Base-by-base conservation (phyloP, 2,797 vertebrate genomes). In the Sparidentex hasta region DNA sequence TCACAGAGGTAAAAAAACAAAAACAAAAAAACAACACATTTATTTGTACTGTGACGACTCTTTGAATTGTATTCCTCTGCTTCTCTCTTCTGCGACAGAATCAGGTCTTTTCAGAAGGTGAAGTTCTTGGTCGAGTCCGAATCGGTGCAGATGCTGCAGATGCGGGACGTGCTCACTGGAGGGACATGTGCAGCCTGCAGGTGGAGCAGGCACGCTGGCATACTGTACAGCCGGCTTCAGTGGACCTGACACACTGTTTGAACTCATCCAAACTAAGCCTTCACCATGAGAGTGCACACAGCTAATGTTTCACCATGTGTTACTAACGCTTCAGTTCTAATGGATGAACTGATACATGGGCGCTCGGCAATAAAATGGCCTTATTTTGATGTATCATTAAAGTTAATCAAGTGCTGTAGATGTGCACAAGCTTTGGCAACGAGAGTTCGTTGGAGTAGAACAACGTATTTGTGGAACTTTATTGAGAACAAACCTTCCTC, bases 151-250 rank as follows among this genome's bases (percentile, higher is more conserved):
- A 55, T 0, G 90, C 88, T 47, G 81, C 88, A 0, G 92, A 93
- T 54, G 74, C 82, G 0, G 94, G 94, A 57, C 79, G 69, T 11
- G 78, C 73, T 48, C 95, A 96, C 81, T 96, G 96, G 95, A 93
- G 90, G 69, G 94, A 96, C 71, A 90, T 93, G 93, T 95, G 94
- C 74, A 85, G 62, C 74, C 83, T n/a, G 64, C 91, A 92, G 51
- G 77, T 91, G 88, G 95, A 96, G 84, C 93, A 87, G 0, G 86
- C 89, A 0, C 74, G 85, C n/a, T 95, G 95, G 94, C 94, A 95
- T 88, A 41, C 7, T 4, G 46, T 96, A 48, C 93, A 94, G 65
- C 88, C 92, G 3, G 65, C 58, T 65, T 41, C 11, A 82, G 44
- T 43, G 38, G 50, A 64, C 17, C 14, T 3, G 29, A 69, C 11